phyloP scores from a whole-genome alignment of 2,113 vertebrate species.

The Pseudopodoces humilis region DNA sequence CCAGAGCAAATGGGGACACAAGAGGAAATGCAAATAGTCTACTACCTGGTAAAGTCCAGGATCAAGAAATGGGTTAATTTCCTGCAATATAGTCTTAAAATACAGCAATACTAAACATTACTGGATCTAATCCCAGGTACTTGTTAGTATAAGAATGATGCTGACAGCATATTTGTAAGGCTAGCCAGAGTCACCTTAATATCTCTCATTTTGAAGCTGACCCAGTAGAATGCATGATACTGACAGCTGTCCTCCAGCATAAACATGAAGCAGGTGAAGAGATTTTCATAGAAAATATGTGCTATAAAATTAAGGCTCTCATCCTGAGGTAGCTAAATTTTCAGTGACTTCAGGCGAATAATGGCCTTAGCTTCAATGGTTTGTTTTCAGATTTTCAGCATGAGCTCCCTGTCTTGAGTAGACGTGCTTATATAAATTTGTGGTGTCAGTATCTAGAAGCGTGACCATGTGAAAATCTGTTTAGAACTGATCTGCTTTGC shows the following conservation, averaged over 20 bases:
- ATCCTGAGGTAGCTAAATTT: conserved; percentile 18
- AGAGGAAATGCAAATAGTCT: background rate
- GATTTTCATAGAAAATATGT: background rate
- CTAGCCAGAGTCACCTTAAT: background rate
- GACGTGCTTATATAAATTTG: background rate
- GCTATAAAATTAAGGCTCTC: background rate
- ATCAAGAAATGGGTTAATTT: background rate
- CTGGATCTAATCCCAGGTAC: background rate
- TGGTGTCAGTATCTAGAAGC: background rate
- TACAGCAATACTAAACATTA: background rate
- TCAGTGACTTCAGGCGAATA: background rate
- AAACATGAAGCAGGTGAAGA: background rate
- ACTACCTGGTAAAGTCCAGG: background rate
- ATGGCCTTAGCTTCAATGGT: background rate
- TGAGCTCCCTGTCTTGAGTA: background rate
- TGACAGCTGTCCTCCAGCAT: background rate
- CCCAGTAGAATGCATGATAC: background rate
- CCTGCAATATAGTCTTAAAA: background rate
- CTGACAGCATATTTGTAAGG: background rate
- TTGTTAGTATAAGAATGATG: background rate
- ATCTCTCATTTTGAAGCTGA: background rate
- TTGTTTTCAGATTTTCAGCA: background rate
- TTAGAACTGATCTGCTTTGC: background rate
- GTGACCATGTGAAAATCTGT: background rate
- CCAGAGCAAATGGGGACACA: background rate